These are phyloP conservation scores for Chamaetylas fuelleborni DNA, from an alignment of 2,113 vertebrate species.

Conservation along the genomic window DNA sequence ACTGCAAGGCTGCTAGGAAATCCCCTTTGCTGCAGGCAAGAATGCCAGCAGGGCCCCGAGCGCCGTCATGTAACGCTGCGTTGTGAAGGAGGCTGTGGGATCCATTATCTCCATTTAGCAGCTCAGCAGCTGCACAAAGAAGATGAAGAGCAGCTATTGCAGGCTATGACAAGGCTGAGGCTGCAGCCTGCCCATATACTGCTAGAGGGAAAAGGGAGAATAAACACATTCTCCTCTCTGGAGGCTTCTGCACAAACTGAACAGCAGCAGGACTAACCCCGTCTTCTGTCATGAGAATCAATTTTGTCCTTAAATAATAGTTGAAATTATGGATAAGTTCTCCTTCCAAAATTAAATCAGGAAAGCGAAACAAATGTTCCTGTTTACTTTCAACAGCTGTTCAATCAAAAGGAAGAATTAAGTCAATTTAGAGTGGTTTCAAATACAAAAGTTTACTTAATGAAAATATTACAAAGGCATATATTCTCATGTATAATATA, in stretches of 20 bases:
- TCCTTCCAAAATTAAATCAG: slow-evolving; percentile 6
- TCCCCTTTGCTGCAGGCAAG: not conserved
- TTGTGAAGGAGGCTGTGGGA: not conserved
- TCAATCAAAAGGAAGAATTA: slow-evolving; percentile 12
- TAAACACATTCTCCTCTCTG: not conserved
- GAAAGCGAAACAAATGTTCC: slow-evolving; percentile 20
- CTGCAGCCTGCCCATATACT: not conserved
- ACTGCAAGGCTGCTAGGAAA: not conserved
- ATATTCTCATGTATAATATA: not conserved
- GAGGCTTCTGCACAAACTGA: slow-evolving; percentile 21
- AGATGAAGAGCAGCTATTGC: not conserved
- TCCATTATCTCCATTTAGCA: slow-evolving; percentile 22
- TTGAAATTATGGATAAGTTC: not conserved
- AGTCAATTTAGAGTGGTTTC: not conserved
- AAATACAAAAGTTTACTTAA: not conserved
- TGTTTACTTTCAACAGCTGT: not conserved
- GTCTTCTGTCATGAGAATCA: not conserved
- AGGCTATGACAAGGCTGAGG: not conserved
- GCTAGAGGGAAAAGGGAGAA: not conserved
- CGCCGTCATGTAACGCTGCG: not conserved
- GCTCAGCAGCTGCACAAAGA: not conserved
- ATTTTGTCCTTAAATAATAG: slow-evolving; percentile 1
- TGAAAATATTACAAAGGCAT: not conserved
- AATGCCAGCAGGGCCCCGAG: not conserved
- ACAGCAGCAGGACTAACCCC: not conserved